Conservation (phyloP, 2,888 invertebrate species). For the Drosophila kambysellisi region DNA sequence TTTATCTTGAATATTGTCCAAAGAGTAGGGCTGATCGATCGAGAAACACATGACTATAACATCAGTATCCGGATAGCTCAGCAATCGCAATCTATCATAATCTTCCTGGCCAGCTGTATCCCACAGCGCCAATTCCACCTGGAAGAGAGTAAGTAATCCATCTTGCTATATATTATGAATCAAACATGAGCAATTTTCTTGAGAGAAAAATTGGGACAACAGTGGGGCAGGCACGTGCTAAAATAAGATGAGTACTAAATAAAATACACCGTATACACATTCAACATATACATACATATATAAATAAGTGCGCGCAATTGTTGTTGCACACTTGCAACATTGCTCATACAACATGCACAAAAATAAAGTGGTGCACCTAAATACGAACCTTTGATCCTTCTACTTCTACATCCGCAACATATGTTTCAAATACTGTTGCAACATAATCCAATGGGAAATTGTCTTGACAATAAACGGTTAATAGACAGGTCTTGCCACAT, state of each 20-base stretch:
- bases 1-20: slow-evolving; percentile 99
- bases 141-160: neutral
- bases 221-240: slow-evolving; percentile 37
- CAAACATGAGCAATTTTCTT: slow-evolving; percentile 32
- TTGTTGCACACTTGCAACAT: slow-evolving; percentile 24
- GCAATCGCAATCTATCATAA: slow-evolving; percentile 96
- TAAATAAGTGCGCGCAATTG: slow-evolving; percentile 22
- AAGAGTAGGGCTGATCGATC: slow-evolving; percentile 98
- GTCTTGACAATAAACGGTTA: slow-evolving; percentile 99
- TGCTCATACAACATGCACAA: neutral
- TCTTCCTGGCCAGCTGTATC: slow-evolving; percentile 99
- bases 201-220: slow-evolving; percentile 20
- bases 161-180: slow-evolving; percentile 22
- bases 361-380: slow-evolving; percentile 9
- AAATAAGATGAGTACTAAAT: slow-evolving; percentile 60
- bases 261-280: slow-evolving; percentile 12
- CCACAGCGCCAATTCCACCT: slow-evolving; percentile 96
- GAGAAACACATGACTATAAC: slow-evolving; percentile 99
- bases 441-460: slow-evolving; percentile 99
- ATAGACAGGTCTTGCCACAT: slow-evolving; percentile 99
- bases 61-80: slow-evolving; percentile 99
- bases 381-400: slow-evolving; percentile 92
- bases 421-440: slow-evolving; percentile 99
- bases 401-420: slow-evolving; percentile 99
- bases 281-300: slow-evolving; percentile 10